phyloP scores from a whole-genome alignment of 1,140 invertebrate species.

The Eriosoma lanigerum region DNA sequence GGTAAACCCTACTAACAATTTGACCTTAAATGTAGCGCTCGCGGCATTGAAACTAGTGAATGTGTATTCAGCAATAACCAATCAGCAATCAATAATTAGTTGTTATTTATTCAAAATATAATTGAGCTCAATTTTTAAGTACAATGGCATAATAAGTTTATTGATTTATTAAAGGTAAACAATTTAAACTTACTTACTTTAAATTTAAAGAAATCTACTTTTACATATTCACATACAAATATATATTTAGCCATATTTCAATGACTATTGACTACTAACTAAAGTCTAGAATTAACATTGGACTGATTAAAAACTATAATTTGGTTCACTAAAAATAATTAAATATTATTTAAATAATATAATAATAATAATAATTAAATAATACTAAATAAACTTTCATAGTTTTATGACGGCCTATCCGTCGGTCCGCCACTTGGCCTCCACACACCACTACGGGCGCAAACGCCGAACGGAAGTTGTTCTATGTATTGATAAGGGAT shows the following conservation, averaged over 20 bases:
- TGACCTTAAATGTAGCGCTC: conserved; percentile 4
- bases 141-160: not conserved
- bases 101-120: not conserved
- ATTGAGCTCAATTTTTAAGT: not conserved
- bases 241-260: not conserved
- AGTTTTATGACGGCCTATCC: too few relatives aligned
- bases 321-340: too few relatives aligned
- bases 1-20: conserved; percentile 8
- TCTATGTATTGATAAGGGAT: not conserved
- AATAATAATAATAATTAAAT: too few relatives aligned
- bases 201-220: too few relatives aligned
- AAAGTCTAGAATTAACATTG: too few relatives aligned
- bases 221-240: not conserved
- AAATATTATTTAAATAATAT: too few relatives aligned
- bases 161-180: too few relatives aligned
- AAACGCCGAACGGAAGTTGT: too few relatives aligned
- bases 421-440: too few relatives aligned
- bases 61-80: not conserved
- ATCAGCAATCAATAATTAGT: not conserved
- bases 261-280: not conserved
- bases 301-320: too few relatives aligned
- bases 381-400: too few relatives aligned
- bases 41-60: conserved; percentile 35
- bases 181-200: conserved; percentile 7
- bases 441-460: too few relatives aligned